These are phyloP conservation scores for Trachops cirrhosus DNA, from an alignment of 2,797 vertebrate genomes.

Conservation along the genomic window DNA sequence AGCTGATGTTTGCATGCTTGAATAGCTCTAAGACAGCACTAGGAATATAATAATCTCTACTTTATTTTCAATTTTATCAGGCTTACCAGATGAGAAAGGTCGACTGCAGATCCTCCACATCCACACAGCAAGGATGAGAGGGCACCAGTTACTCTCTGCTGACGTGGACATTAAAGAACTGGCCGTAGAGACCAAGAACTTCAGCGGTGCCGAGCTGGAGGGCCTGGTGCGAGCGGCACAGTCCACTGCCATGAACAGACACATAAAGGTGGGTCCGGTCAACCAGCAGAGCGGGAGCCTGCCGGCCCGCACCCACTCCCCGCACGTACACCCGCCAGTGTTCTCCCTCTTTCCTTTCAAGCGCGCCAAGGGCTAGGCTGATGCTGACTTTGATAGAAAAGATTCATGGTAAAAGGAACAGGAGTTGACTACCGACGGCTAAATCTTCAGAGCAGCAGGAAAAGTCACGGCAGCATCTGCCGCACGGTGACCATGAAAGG, in stretches of 20 bases:
- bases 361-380: not conserved
- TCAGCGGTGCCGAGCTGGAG: constrained; percentile 95
- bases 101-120: constrained; percentile 95
- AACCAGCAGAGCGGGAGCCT: not conserved
- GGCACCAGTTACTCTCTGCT: constrained; percentile 85
- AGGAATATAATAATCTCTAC: not conserved
- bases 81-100: constrained; percentile 94
- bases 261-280: constrained; percentile 91
- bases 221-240: constrained; percentile 95
- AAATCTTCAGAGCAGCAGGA: not conserved
- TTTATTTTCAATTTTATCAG: constrained; percentile 78
- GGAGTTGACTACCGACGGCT: not conserved
- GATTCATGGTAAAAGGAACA: not conserved
- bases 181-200: constrained; percentile 94
- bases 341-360: constrained; percentile 29
- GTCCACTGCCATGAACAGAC: constrained; percentile 97
- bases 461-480: not conserved
- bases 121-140: constrained; percentile 93
- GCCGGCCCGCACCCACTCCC: not conserved
- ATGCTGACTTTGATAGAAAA: not conserved
- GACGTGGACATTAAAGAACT: constrained; percentile 92
- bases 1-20: not conserved
- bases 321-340: not conserved
- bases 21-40: not conserved
- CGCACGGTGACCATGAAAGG: not conserved